These are phyloP conservation scores for Zoanthus sociatus DNA, from an alignment of 92 coral and sea anemone species.

Conservation along the genomic window DNA sequence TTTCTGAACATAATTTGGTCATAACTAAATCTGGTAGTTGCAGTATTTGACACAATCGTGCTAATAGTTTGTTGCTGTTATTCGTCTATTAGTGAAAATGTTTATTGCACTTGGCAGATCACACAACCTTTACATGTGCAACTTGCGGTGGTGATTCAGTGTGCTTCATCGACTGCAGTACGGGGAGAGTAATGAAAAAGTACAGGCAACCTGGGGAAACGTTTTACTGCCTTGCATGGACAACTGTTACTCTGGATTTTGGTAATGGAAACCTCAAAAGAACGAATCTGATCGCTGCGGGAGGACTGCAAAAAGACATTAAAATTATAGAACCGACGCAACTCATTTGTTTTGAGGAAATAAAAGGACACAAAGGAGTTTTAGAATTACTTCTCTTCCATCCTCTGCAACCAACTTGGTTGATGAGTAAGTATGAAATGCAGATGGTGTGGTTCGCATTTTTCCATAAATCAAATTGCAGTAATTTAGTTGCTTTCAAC, in stretches of 20 bases:
- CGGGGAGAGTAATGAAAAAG: conserved; percentile 94
- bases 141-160: conserved; percentile 99
- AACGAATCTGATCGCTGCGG: conserved; percentile 90
- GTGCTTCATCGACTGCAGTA: conserved; percentile 94
- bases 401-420: conserved; percentile 92
- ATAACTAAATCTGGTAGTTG: too few relatives aligned
- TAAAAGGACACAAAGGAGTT: conserved; percentile 90
- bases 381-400: conserved; percentile 88
- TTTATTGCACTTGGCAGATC: conserved; percentile 47
- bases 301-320: conserved; percentile 88
- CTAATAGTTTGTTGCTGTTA: neutral
- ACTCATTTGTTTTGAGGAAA: conserved; percentile 95
- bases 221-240: conserved; percentile 98
- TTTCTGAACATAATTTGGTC: too few relatives aligned
- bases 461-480: neutral
- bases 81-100: neutral
- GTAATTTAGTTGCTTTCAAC: too few relatives aligned
- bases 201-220: conserved; percentile 99
- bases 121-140: conserved; percentile 92
- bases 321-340: conserved; percentile 95
- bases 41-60: too few relatives aligned
- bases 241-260: conserved; percentile 80
- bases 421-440: conserved; percentile 70
- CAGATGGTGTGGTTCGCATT: neutral
- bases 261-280: conserved; percentile 74